Conservation (phyloP, 2,113 vertebrate genomes). For the Onychostoma macrolepis region DNA sequence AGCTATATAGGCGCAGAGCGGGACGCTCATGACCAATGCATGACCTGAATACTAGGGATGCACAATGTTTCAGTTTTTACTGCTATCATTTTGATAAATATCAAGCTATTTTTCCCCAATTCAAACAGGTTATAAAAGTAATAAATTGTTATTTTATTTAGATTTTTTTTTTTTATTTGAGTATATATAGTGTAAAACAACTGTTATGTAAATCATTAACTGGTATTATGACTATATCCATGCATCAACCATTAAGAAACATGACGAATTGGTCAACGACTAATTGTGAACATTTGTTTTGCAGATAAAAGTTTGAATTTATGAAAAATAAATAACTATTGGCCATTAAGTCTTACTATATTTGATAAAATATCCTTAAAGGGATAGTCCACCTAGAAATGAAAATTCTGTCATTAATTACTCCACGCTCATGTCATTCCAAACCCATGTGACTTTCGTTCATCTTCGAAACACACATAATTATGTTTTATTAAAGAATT, state of each 20-base stretch:
- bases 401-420: not conserved
- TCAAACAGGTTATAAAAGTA: not conserved
- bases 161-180: not conserved
- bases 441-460: not conserved
- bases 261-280: too few relatives aligned
- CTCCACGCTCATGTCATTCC: not conserved
- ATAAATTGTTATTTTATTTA: not conserved
- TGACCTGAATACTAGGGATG: not conserved
- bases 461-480: not conserved
- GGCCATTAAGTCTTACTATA: not conserved
- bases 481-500: not conserved
- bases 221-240: not conserved
- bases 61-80: not conserved
- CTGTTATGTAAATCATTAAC: not conserved
- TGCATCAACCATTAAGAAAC: not conserved
- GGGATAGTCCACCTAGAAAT: not conserved
- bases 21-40: not conserved
- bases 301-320: too few relatives aligned
- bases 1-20: not conserved
- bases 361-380: not conserved
- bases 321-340: too few relatives aligned
- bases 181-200: not conserved
- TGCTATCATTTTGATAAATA: not conserved
- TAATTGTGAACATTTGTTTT: too few relatives aligned
- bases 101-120: not conserved